A percentile compares a stretch with the other conserved stretches of the same genome.
These are phyloP conservation scores for Corythornis vintsioides DNA, from an alignment of 2,113 vertebrate genomes.

Conservation along the genomic window DNA sequence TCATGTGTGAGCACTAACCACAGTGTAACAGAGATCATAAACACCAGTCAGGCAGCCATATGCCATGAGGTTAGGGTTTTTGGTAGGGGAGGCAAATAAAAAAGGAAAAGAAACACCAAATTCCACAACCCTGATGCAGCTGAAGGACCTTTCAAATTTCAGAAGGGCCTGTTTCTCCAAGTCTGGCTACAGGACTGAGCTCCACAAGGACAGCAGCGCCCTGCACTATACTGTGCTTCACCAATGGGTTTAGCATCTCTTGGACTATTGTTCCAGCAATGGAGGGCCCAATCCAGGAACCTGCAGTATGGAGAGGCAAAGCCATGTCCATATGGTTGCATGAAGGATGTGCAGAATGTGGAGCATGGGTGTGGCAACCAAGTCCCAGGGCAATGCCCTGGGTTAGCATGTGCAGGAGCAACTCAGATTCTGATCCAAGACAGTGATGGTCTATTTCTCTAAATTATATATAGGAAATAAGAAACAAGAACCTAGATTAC, in stretches of 20 bases:
- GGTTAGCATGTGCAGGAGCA: rapidly evolving
- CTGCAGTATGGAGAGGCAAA: neutral
- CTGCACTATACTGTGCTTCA: neutral
- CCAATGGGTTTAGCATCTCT: neutral
- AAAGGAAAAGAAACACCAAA: constrained; percentile 21
- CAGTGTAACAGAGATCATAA: constrained; percentile 77
- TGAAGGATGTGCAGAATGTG: rapidly evolving
- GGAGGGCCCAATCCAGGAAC: neutral
- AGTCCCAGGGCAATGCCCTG: neutral
- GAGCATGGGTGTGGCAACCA: rapidly evolving
- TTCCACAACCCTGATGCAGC: neutral
- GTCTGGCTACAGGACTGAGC: neutral
- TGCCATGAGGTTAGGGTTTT: neutral
- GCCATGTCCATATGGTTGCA: rapidly evolving
- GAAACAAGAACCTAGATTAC: neutral
- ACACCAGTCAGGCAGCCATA: constrained; percentile 75
- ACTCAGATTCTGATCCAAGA: neutral
- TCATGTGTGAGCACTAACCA: constrained; percentile 75
- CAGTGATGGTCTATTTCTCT: neutral
- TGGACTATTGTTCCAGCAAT: neutral
- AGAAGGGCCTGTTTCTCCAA: neutral
- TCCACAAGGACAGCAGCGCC: neutral
- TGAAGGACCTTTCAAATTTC: neutral
- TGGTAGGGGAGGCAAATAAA: constrained; percentile 13
- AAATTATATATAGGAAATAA: neutral